Conservation (phyloP, 2,888 invertebrate genomes). For the Caenorhabditis zanzibari region DNA sequence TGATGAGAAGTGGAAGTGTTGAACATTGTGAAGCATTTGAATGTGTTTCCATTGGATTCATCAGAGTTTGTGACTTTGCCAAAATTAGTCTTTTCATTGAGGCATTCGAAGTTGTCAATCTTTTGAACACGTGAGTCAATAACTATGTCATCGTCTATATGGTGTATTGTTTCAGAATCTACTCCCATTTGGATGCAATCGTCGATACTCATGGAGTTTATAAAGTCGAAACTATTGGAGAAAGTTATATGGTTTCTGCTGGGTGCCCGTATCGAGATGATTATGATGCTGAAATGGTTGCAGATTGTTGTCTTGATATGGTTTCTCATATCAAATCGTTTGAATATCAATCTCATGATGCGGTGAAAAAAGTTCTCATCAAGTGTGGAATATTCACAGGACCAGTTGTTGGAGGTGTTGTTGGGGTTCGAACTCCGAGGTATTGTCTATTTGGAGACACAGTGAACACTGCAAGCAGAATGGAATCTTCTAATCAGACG, state of each 20-base stretch:
- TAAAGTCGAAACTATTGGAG: slow-evolving; percentile 78
- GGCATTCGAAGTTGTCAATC: slow-evolving; percentile 97
- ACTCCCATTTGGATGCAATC: slow-evolving; percentile 89
- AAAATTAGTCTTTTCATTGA: slow-evolving; percentile 96
- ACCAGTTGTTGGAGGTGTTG: slow-evolving; percentile 77
- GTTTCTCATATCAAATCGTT: slow-evolving; percentile 63
- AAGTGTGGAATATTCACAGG: slow-evolving; percentile 72
- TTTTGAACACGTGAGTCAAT: slow-evolving; percentile 89
- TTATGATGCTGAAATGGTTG: slow-evolving; percentile 73
- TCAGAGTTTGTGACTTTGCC: slow-evolving; percentile 92
- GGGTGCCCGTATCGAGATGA: slow-evolving; percentile 75
- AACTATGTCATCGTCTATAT: not conserved
- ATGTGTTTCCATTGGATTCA: slow-evolving; percentile 95
- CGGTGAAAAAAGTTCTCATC: slow-evolving; percentile 63
- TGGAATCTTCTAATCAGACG: slow-evolving; percentile 76
- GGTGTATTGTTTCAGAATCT: slow-evolving; percentile 61
- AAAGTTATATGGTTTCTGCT: slow-evolving; percentile 77
- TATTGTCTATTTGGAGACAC: slow-evolving; percentile 80
- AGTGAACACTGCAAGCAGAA: slow-evolving; percentile 76
- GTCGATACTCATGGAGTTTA: slow-evolving; percentile 95
- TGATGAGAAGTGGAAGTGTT: slow-evolving; percentile 69
- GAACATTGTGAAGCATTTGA: slow-evolving; percentile 90
- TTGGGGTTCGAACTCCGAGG: slow-evolving; percentile 74
- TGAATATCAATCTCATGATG: slow-evolving; percentile 65
- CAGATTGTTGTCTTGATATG: slow-evolving; percentile 77